phyloP scores from a whole-genome alignment of 2,797 vertebrate species.

The Tolypeutes matacus region DNA sequence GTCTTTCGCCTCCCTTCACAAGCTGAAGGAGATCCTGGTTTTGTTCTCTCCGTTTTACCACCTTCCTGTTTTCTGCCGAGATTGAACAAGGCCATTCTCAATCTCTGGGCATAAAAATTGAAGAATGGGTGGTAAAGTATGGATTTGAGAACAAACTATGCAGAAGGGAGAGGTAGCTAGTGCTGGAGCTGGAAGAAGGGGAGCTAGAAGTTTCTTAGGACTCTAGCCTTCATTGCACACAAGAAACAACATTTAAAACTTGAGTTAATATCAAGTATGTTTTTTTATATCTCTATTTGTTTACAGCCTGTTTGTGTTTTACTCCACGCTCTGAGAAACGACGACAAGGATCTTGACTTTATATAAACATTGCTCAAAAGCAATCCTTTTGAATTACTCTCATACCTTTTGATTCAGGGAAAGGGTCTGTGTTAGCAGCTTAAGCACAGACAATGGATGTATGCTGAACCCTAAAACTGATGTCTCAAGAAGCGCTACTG shows the following conservation, averaged over 20 bases:
- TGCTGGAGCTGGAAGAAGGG: background rate
- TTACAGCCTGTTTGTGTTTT: background rate
- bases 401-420: background rate
- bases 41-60: background rate
- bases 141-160: background rate
- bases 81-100: background rate
- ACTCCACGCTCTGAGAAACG: background rate
- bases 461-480: conserved; percentile 3
- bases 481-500: background rate
- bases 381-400: background rate
- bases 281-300: background rate
- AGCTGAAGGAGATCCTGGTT: background rate
- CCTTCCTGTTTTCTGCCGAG: background rate
- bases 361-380: background rate
- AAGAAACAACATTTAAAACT: background rate
- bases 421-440: background rate
- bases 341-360: background rate
- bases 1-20: background rate
- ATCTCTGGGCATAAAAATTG: background rate
- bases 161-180: background rate
- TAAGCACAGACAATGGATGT: background rate
- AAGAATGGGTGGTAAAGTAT: background rate
- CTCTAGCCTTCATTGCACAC: background rate
- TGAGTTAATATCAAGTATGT: background rate
- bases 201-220: background rate